Conservation (phyloP, 2,113 vertebrate species). For the Micromys minutus region DNA sequence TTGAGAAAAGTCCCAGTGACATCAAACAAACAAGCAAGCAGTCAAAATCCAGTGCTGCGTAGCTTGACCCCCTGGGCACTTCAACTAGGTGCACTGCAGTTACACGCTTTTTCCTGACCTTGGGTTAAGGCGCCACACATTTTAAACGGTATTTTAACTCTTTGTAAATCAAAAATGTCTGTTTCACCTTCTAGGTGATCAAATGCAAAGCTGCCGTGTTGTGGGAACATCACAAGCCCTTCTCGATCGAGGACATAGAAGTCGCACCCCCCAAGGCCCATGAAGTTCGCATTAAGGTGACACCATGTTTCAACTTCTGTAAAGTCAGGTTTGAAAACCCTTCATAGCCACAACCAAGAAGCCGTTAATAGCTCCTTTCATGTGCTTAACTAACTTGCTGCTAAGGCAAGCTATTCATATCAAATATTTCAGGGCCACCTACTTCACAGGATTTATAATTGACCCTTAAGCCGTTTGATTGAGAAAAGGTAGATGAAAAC, state of each 20-base stretch:
- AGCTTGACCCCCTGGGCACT: too few relatives aligned
- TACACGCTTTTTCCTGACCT: background rate
- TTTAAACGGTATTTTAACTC: background rate
- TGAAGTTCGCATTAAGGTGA: constrained; percentile 91
- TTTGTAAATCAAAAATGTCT: background rate
- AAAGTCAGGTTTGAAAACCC: background rate
- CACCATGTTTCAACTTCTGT: background rate
- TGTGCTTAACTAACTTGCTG: background rate
- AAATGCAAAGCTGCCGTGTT: constrained; percentile 82
- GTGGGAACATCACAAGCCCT: constrained; percentile 85
- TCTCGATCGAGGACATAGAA: constrained; percentile 90
- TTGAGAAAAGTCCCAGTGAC: background rate
- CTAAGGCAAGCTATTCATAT: background rate
- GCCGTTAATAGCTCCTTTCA: background rate
- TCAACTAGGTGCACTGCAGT: background rate
- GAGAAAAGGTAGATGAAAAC: background rate
- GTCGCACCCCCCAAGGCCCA: constrained; percentile 87
- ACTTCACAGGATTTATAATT: background rate
- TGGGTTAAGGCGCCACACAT: background rate
- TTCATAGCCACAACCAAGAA: background rate
- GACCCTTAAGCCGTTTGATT: background rate
- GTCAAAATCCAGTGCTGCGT: background rate
- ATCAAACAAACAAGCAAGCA: background rate
- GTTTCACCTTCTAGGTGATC: constrained; percentile 72
- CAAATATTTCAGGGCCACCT: background rate